A percentile compares a stretch with the other conserved stretches of the same genome.
phyloP scores from a whole-genome alignment of 2,888 invertebrate species.

The Trissoscelio sp. region DNA sequence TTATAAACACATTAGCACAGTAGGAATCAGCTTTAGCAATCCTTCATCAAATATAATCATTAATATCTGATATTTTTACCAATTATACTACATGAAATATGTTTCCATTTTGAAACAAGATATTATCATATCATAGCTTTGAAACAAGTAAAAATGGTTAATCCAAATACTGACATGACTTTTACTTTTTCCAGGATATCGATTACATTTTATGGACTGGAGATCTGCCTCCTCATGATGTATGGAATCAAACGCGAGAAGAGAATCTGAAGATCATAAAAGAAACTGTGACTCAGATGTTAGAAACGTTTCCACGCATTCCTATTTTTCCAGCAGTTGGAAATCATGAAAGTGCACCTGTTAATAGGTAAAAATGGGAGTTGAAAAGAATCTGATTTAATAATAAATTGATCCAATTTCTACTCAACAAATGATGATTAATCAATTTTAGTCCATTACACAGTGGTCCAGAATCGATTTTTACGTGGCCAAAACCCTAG shows the following conservation, averaged over 20 bases:
- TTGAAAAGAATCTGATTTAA: too few relatives aligned
- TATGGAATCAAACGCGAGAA: slow-evolving; percentile 96
- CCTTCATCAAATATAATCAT: background rate
- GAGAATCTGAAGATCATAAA: slow-evolving; percentile 94
- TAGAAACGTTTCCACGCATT: slow-evolving; percentile 93
- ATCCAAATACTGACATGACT: background rate
- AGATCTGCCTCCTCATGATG: slow-evolving; percentile 97
- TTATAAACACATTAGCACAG: too few relatives aligned
- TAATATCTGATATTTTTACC: background rate
- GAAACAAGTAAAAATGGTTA: background rate
- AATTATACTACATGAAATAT: background rate
- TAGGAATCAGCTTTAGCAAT: too few relatives aligned
- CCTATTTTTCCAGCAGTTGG: slow-evolving; percentile 98
- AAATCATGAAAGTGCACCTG: slow-evolving; percentile 98
- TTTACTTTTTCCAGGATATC: slow-evolving; percentile 87
- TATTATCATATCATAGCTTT: background rate
- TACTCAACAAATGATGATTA: too few relatives aligned
- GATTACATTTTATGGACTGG: slow-evolving; percentile 98
- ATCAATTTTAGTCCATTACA: too few relatives aligned
- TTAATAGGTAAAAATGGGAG: slow-evolving; percentile 91
- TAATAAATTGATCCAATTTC: too few relatives aligned
- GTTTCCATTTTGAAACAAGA: background rate
- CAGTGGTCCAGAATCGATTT: too few relatives aligned
- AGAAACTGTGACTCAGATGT: slow-evolving; percentile 93
- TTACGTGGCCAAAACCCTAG: too few relatives aligned